Evolutionary conservation across 2,888 invertebrate genomes (phyloP).

Genomic region (Machimus atricapillus): DNA sequence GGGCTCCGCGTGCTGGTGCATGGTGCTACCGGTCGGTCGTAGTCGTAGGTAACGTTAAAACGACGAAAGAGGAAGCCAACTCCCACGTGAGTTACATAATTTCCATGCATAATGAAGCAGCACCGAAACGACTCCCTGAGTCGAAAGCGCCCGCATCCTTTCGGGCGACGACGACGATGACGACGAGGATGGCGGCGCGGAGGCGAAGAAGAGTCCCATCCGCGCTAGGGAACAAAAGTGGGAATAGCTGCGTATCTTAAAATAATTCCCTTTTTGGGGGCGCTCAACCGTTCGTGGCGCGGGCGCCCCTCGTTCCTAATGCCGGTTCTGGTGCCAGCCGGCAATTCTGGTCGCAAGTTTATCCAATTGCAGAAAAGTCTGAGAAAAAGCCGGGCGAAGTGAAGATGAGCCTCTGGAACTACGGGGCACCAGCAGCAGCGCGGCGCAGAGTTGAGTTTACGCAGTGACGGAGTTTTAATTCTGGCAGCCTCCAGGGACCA

Average conservation of each 20-base stretch:
- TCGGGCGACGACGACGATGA: not conserved
- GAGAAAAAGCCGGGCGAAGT: slow-evolving; percentile 14
- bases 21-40: not conserved
- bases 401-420: not conserved
- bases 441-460: not conserved
- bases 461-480: not conserved
- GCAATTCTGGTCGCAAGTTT: slow-evolving; percentile 18
- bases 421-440: not conserved
- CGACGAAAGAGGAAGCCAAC: not conserved
- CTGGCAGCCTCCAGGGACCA: not conserved
- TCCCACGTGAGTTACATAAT: slow-evolving; percentile 22
- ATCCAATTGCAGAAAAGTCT: slow-evolving; percentile 1
- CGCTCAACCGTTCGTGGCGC: not conserved
- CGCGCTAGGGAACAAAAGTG: not conserved
- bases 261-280: not conserved
- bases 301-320: not conserved
- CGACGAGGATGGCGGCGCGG: too few species aligned
- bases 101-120: slow-evolving; percentile 14
- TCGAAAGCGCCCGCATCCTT: not conserved
- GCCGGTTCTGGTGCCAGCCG: not conserved
- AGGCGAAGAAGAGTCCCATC: not conserved
- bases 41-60: not conserved
- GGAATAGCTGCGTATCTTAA: slow-evolving; percentile 28
- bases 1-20: not conserved
- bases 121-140: not conserved